A percentile compares a stretch with the other conserved stretches of the same genome.
Evolutionary conservation across 2,113 vertebrate species (phyloP).

Genomic region (Marcusenius ussheri): DNA sequence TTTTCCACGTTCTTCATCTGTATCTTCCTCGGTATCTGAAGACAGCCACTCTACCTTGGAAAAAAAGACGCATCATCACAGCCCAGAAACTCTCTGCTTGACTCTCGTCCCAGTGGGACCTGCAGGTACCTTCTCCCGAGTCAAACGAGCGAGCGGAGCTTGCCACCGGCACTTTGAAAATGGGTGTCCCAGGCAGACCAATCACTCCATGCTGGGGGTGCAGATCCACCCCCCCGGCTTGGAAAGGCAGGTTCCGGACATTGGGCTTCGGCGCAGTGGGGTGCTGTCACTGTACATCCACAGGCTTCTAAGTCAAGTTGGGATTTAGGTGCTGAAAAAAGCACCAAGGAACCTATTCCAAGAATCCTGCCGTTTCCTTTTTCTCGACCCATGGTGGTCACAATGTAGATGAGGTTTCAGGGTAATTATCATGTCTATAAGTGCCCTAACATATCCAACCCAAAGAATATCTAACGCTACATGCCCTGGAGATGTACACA

Average conservation of each 20-base stretch:
- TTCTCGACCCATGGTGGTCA: neutral
- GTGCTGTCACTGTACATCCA: neutral
- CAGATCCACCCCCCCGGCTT: neutral
- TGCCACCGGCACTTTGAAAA: conserved; percentile 30
- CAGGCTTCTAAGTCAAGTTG: neutral
- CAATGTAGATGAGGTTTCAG: neutral
- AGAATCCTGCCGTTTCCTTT: neutral
- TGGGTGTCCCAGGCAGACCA: conserved; percentile 15
- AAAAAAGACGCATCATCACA: conserved; percentile 20
- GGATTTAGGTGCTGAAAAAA: neutral
- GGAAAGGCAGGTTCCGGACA: neutral
- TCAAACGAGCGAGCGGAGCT: conserved; percentile 1
- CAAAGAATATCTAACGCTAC: neutral
- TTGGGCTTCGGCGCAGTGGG: too few species aligned
- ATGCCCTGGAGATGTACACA: neutral
- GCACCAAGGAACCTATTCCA: neutral
- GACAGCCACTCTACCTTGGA: conserved; percentile 20
- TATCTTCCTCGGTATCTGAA: conserved; percentile 14
- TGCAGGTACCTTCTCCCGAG: conserved; percentile 19
- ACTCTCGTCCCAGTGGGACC: conserved; percentile 20
- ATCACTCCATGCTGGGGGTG: neutral
- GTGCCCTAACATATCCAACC: neutral
- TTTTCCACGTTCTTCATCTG: conserved; percentile 1
- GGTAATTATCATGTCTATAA: neutral
- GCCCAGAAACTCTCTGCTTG: conserved; percentile 14